Base-by-base conservation (phyloP, 1,140 invertebrate species). In the Ostrea denselamellosa region DNA sequence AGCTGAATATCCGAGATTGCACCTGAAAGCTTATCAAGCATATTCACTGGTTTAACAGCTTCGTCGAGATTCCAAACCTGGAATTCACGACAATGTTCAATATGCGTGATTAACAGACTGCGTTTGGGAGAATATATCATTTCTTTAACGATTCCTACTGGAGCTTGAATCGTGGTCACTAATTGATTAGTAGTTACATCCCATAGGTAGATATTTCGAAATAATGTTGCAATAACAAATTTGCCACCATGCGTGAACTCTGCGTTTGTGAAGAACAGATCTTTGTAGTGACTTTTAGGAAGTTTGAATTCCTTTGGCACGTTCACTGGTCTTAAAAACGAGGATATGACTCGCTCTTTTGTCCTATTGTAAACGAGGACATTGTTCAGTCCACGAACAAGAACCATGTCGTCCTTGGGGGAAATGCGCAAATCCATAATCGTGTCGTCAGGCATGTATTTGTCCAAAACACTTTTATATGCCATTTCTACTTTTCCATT, bases 141-240 rank as follows among this genome's bases (percentile, higher is more conserved):
- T 56, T 88, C 52, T 8, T 88, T 87, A 54, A 95, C 92, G 17
- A 94, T 88, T 4, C 94, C 94, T 44, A 94, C 92, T 28, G 94
- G 94, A 44, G 94, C 92, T 85, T 93, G 92, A n/a, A 94, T 90
- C 22, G 89, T 91, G 1, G 90, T 92, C 0, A 93, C 86, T 4
- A 91, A 87, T 54, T 89, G 85, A 7, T 91, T 86, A 8, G 88
- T 89, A 4, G 88, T 89, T 28, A 94, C 86, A 28, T 94, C 86
- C 93, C 94, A 94, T 3, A 95, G 53, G 83, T 94, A 93, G n/a
- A 94, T 90, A 85, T 93, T 93, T 56, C 94, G 85, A 86, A 95
- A 94, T 12, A 95, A 91, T 53, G 93, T 90, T 0, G 88, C 93
- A 17, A 94, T 90, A 14, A 94, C 90, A 83, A 88, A 91, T 34